Conservation (phyloP, 2,888 invertebrate genomes). For the Pachycephus smyrnensis region DNA sequence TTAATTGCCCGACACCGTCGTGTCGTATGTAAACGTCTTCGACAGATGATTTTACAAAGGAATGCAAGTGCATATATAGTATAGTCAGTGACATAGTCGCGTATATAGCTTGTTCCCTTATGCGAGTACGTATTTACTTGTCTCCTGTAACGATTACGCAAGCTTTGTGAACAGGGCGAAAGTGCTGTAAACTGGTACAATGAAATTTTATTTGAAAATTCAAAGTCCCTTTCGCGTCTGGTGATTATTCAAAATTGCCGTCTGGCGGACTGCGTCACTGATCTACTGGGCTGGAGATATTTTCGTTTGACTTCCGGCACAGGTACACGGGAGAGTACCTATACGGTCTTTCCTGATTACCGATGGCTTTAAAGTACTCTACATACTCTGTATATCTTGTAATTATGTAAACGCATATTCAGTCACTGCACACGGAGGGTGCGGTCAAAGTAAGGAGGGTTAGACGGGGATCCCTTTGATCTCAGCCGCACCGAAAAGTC, state of each 20-base stretch:
- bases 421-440: constrained; percentile 11
- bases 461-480: constrained; percentile 43
- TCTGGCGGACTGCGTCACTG: no score
- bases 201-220: background rate
- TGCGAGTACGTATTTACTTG: background rate
- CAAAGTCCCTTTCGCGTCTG: background rate
- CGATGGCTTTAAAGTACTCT: no score
- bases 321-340: no score
- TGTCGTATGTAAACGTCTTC: background rate
- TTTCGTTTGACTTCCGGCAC: no score
- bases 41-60: background rate
- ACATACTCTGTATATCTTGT: no score
- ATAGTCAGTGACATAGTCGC: background rate
- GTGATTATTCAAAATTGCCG: background rate
- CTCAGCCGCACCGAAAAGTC: constrained; percentile 19
- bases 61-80: background rate
- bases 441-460: constrained; percentile 40
- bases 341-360: no score
- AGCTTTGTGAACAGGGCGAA: background rate
- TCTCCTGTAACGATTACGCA: no score
- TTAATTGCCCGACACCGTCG: constrained; percentile 23
- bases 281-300: no score
- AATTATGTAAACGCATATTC: no score
- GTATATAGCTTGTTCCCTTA: background rate
- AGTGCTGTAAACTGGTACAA: background rate